A percentile compares a stretch with the other conserved stretches of the same genome.
These are phyloP conservation scores for Chaunax sp. DNA, from an alignment of 2,797 vertebrate species.

Conservation along the genomic window DNA sequence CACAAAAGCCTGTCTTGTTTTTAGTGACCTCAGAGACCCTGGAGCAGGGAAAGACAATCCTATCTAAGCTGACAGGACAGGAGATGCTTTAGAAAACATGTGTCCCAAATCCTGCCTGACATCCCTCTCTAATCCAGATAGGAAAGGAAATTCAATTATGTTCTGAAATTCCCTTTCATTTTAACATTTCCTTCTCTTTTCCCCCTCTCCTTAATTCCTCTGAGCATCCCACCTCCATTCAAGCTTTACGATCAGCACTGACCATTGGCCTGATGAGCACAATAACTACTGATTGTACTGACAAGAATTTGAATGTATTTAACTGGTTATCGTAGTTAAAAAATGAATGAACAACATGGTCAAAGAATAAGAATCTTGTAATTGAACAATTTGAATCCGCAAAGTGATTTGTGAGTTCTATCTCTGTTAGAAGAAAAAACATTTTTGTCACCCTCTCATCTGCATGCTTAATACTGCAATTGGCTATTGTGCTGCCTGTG, in stretches of 20 bases:
- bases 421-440: no score
- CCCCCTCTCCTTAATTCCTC: neutral
- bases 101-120: conserved; percentile 64
- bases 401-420: no score
- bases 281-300: no score
- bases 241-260: neutral
- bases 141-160: conserved; percentile 59
- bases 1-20: conserved; percentile 61
- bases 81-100: conserved; percentile 60
- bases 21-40: conserved; percentile 52
- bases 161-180: conserved; percentile 38
- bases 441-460: no score
- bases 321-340: no score
- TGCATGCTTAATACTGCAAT: no score
- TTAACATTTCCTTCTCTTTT: conserved; percentile 16
- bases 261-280: neutral
- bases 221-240: neutral
- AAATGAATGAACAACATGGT: no score
- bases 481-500: no score
- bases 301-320: no score
- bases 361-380: no score
- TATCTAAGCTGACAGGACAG: conserved; percentile 56
- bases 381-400: no score
- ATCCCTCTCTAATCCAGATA: conserved; percentile 60
- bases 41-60: conserved; percentile 64